Percentiles rank a stretch among this genome's conserved stretches.
Evolutionary conservation across 2,113 vertebrate genomes (phyloP).

Genomic region (Dipodomys ordii): DNA sequence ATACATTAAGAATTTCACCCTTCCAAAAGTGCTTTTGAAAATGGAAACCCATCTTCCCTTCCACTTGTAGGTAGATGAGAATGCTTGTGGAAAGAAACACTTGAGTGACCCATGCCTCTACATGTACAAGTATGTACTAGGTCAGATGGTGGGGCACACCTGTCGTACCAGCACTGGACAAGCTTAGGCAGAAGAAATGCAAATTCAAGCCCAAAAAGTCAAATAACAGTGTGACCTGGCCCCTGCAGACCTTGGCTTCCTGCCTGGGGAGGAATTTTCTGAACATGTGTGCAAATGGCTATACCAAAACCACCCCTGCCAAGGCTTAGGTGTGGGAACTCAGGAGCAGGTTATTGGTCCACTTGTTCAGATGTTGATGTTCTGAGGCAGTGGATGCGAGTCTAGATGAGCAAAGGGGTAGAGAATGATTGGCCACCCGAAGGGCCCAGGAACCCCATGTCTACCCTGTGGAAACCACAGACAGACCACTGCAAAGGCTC

Average conservation of each 20-base stretch:
- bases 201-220: no score
- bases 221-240: not conserved
- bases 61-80: not conserved
- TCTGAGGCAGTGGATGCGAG: not conserved
- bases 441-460: slow-evolving; percentile 28
- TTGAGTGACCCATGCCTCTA: not conserved
- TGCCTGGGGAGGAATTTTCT: not conserved
- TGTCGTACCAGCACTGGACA: no score
- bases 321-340: not conserved
- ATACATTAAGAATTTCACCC: not conserved
- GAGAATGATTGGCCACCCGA: not conserved
- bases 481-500: slow-evolving; percentile 28
- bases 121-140: not conserved
- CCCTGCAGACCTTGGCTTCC: not conserved
- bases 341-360: not conserved
- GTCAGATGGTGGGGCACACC: not conserved
- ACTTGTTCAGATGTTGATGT: slow-evolving; percentile 1
- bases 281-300: not conserved
- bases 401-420: slow-evolving; percentile 1
- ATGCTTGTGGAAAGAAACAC: not conserved
- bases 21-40: slow-evolving; percentile 46
- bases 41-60: not conserved
- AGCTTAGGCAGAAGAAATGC: no score
- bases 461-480: slow-evolving; percentile 28
- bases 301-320: slow-evolving; percentile 1